Conservation (phyloP, 2,888 invertebrate species). For the Chymomyza caudatula region DNA sequence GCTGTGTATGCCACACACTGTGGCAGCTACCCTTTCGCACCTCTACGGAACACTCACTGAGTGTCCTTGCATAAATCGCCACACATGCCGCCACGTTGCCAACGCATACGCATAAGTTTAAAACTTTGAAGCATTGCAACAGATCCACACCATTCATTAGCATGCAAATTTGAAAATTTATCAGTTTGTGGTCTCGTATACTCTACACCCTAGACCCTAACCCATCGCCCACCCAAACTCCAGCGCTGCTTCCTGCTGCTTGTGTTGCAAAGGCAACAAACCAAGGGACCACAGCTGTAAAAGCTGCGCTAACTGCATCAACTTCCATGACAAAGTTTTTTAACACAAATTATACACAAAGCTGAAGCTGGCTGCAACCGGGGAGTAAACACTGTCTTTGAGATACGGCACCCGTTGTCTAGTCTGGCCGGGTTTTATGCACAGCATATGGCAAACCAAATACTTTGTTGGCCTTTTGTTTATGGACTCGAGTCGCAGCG, state of each 20-base stretch:
- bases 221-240: not conserved
- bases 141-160: constrained; percentile 36
- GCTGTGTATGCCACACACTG: not conserved
- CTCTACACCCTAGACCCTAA: not conserved
- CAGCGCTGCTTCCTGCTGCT: not conserved
- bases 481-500: not conserved
- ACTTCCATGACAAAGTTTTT: constrained; percentile 28
- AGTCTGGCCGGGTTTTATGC: not conserved
- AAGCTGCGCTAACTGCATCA: constrained; percentile 3
- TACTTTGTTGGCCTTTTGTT: not conserved
- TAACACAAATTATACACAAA: constrained; percentile 9
- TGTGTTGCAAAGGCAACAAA: not conserved
- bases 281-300: not conserved
- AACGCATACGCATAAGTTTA: constrained; percentile 10
- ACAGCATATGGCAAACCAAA: not conserved
- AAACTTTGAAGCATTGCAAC: constrained; percentile 14
- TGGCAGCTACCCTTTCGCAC: not conserved
- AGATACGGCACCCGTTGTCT: not conserved
- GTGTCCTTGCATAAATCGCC: constrained; percentile 13
- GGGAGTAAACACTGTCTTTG: not conserved
- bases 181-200: constrained; percentile 21
- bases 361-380: not conserved
- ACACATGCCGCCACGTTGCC: not conserved
- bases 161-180: constrained; percentile 46
- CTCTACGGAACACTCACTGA: not conserved